Evolutionary conservation across 1,140 invertebrate genomes (phyloP), one percentile per base, ranked within the genome.

Genomic region (Brachionus manjavacas): DNA sequence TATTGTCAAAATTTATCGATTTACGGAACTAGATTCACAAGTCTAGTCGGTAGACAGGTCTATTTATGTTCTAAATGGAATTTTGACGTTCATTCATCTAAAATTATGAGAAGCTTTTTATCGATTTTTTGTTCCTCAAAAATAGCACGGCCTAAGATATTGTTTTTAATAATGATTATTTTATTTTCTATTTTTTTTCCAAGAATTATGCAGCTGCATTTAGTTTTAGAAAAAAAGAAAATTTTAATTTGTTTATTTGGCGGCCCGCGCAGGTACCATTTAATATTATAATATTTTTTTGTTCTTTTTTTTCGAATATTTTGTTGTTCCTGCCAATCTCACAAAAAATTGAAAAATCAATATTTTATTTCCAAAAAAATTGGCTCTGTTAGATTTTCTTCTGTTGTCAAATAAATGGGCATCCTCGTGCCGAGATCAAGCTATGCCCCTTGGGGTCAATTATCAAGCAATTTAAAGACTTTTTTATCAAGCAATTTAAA

Each of bases 1-100:
- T 72, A 3, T 72, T 72, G 68, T 72, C 68, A 72, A 72, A 72
- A 16, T 39, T 20, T 41, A 41, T 68, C 31, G 66, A 72, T 72
- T 72, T 72, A 72, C 68, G 68, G 68, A 41, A 72, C 31, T 16
- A 20, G 6, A 72, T 41, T 41, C 16, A 72, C 28, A 72, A 72
- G 68, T 72, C 68, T 72, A 72, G 68, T 72, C 68, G 16, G 31
- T 41, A 41, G 68, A 72, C 68, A 72, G 68, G 68, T 72, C 68
- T 72, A 72, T 72, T 41, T 72, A 72, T 72, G 68, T 41, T 20
- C 16, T 35, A 35, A 41, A 72, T 72, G 31, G 35, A 72, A 43
- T 72, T 72, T 72, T 68, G 31, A 39, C 25, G 31, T 41, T 16
- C 68, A 16, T 39, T 72, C 68, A 41, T 41, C 31, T 72, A 41